Conservation (phyloP, 2,113 vertebrate genomes). For the Myiopsitta monachus region DNA sequence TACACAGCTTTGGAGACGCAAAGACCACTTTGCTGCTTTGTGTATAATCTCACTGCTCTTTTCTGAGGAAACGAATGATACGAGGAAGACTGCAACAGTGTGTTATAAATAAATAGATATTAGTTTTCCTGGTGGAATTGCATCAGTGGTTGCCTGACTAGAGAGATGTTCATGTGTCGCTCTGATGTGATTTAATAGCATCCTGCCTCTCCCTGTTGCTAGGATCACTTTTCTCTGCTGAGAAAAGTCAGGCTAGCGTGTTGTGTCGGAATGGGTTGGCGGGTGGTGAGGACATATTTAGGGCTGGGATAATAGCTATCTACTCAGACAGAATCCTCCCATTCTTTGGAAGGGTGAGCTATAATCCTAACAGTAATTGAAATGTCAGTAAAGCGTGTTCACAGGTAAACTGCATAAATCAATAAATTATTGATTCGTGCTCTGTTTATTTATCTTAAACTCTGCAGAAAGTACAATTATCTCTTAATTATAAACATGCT, state of each 20-base stretch:
- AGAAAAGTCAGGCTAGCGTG: background rate
- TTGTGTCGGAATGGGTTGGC: background rate
- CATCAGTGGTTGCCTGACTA: background rate
- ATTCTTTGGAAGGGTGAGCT: slow-evolving; percentile 13
- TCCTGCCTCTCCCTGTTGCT: background rate
- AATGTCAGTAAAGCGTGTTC: slow-evolving; percentile 56
- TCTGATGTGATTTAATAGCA: background rate
- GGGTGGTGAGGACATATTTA: background rate
- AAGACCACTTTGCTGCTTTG: background rate
- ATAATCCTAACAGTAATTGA: slow-evolving; percentile 59
- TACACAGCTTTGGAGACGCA: background rate
- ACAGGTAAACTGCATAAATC: slow-evolving; percentile 69
- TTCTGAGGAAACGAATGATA: background rate
- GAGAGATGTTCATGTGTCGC: background rate
- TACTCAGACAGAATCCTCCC: background rate
- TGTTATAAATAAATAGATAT: background rate
- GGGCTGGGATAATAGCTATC: background rate
- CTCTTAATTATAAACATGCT: slow-evolving; percentile 74
- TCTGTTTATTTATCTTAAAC: slow-evolving; percentile 71
- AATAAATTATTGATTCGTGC: slow-evolving; percentile 70
- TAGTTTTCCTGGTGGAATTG: background rate
- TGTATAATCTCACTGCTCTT: background rate
- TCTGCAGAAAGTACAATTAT: slow-evolving; percentile 71
- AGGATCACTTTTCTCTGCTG: background rate
- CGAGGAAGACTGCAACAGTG: background rate